Base-by-base conservation (phyloP, 2,888 invertebrate genomes). In the Luperina nickerlii region DNA sequence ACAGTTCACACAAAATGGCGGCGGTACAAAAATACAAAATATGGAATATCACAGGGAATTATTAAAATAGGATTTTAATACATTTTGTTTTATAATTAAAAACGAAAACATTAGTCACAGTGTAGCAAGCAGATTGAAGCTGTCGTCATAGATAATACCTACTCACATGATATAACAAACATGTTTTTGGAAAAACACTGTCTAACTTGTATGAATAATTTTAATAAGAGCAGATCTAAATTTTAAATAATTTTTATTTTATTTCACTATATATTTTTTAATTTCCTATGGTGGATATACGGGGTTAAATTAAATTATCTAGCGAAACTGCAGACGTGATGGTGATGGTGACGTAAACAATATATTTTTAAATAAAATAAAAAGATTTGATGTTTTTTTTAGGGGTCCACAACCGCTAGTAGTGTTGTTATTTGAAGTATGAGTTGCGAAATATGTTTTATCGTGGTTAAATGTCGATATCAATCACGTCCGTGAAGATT, bases 1-100 rank as follows among this genome's bases (percentile, higher is more conserved):
- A 87, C 89, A 84, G 83, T 78, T 78, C 38, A 3, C 73, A 51
- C 62, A 88, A 78, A 3, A 82, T 79, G 69, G 76, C 85, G n/a
- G 73, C 75, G 18, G 63, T 84, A 76, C 57, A 79, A 87, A 76
- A 74, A 76, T 84, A 86, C 65, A 84, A 79, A 82, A 48, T 60
- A 48, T n/a, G 24, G 9, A 57, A 45, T 79, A 63, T 71, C 69
- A 73, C 54, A 73, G 38, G 54, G 42, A 69, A 63, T 66, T 66
- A 54, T 54, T 32, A n/a, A 70, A 65, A 83, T 24, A 77, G n/a
- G n/a, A 57, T 38, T 57, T 4, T 11, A 27, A 62, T 13, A 5
- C 0, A 45, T 57, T 32, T 60, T 24, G 18, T 45, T n/a, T 24
- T 18, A 24, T 32, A 3, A 38, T 38, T 38, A 38, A 9, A 24